Base-by-base conservation (phyloP, 2,888 invertebrate genomes). In the Caenorhabditis imperialis region DNA sequence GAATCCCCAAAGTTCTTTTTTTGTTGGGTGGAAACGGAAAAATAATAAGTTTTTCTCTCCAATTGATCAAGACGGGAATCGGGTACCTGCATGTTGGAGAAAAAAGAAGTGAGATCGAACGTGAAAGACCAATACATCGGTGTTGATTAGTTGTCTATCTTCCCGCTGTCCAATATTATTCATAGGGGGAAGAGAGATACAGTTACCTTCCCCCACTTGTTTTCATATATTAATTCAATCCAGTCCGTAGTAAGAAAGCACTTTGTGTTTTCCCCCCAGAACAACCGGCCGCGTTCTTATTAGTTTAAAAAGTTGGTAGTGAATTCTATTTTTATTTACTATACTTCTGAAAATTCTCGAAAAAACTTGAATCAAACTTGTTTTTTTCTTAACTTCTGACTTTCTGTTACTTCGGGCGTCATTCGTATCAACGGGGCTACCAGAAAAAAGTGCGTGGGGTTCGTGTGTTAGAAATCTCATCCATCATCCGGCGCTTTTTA, bases 111-210 rank as follows among this genome's bases (percentile, higher is more conserved):
- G 50, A 67, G 67, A 67, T 67, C 67, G 67, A 67, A 67, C 67
- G 67, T 67, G 67, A 67, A 57, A 67, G 67, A 67, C 67, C 67
- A 58, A 58, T 47, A 63, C 35, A 42, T 33, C 37, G 57, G 22
- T 67, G 57, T 67, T 67, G 67, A 67, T 67, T 51, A 57, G 51
- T 33, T 33, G 47, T 45, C 57, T 27, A 45, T 48, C 44, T 57
- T 55, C 55, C 57, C 67, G 57, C 57, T 67, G 57, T 67, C 51
- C 37, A 67, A 57, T 51, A 58, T 27, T 51, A 58, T 57, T 57
- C 65, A 48, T 48, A 51, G 51, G 35, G 37, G 45, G n/a, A 23
- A 42, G 25, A 48, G 44, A 40, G 18, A n/a, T 25, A 42, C 12
- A n/a, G 38, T n/a, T n/a, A n/a, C n/a, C n/a, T n/a, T n/a, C n/a